Base-by-base conservation (phyloP, 2,113 vertebrate species). In the Osmerus eperlanus region DNA sequence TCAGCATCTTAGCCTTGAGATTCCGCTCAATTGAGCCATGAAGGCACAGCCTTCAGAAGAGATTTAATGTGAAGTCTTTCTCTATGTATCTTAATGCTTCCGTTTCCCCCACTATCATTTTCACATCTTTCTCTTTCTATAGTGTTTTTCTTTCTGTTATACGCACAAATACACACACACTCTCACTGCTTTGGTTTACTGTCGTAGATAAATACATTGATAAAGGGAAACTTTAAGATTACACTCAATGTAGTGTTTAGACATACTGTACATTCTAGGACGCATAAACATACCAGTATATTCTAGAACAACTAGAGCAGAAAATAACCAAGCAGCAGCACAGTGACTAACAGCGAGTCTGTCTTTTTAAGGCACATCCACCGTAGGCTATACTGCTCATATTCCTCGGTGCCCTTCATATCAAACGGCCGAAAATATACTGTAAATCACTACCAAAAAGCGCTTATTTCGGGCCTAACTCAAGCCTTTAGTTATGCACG, bases 331-430 rank as follows among this genome's bases (percentile, higher is more conserved):
- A 28, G 78, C 72, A 68, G 28, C 72, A 58, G 73, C 63, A 67
- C 52, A 51, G n/a, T 77, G 69, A 76, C 62, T 72, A 78, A 67
- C 54, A 78, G 25, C 4, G 47, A 80, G 68, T 36, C 73, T 76
- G 66, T 68, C 79, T 79, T 80, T 79, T 32, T 74, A 66, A 65
- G 85, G 66, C 74, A 54, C 60, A 81, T 78, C 71, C 68, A 81
- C 77, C 36, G 21, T 78, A 67, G 71, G 75, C 77, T 79, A 84
- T 78, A 68, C 75, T 78, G 73, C 81, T 86, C 77, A 82, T 63
- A 68, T 55, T 55, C 21, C 76, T 80, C 56, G 79, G 82, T 90
- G 90, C 81, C 89, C 90, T 91, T 90, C 86, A 87, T 79, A 83
- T 75, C 66, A 78, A 75, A 64, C 69, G 68, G 52, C 71, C 21